Evolutionary conservation across 1,140 invertebrate genomes (phyloP), one percentile per base, ranked within the genome.

Genomic region (Helicoverpa armigera): DNA sequence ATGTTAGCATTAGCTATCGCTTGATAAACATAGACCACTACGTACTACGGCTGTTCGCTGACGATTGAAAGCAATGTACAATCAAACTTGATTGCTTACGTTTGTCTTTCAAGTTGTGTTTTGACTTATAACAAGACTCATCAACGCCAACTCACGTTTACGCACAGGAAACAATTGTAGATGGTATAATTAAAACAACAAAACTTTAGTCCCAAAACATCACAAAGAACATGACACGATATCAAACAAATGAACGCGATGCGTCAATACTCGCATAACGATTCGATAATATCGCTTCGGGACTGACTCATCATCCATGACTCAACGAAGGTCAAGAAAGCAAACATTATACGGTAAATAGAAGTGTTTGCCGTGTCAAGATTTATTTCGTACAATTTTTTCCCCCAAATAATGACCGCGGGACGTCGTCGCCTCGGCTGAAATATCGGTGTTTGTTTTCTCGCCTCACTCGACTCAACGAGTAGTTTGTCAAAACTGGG

Each of bases 341-440:
- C 69, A 72, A 53, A 69, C 29, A 43, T 43, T 78, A 69, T 78
- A 56, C 14, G n/a, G 76, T 69, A 78, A 67, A 78, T 51, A 63
- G 16, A 76, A 63, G 54, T 69, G 51, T 78, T 78, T 56, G 61
- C 23, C n/a, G 61, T 31, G 31, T 3, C 16, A 31, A 53, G 75
- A 78, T 78, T 78, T 78, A 78, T 78, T 78, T 51, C 76, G n/a
- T 61, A 50, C 73, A 54, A 13, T 54, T 31, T 72, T 72, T 72
- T 14, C 18, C 5, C 18, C 23, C 35, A 43, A 53, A 54, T 72
- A 72, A 72, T 31, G 35, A 54, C 65, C 69, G 67, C 31, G 69
- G 23, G 50, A 54, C 23, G 29, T 54, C 23, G 69, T 31, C 69
- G 50, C 69, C 69, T 12, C n/a, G 11, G 29, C 12, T 12, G 56